Evolutionary conservation across 53 echinoderm and acorn worm genomes (phyloP), one percentile per base, ranked within the genome.

Genomic region (Mesocentrotus franciscanus): DNA sequence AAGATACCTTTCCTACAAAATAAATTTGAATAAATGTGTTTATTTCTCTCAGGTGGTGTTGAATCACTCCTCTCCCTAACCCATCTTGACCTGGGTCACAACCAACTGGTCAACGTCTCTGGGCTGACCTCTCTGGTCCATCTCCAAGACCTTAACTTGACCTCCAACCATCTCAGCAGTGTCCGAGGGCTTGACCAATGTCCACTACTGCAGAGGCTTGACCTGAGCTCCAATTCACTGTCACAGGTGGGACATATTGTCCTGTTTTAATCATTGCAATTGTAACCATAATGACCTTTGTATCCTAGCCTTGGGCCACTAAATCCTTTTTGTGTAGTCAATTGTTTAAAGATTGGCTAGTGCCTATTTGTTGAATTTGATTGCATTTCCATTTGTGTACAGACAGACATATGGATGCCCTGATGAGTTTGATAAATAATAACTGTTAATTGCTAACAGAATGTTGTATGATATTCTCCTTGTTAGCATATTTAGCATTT

Each of bases 131-230:
- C 95, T 2, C 78, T 97, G 49, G 96, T 96, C 57, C 94, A 95
- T 59, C 95, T 98, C 27, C 96, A 95, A 79, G 95, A 96, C 58
- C 96, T 98, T 81, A 94, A 96, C 95, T 79, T 97, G 18, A 96
- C 97, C 56, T 89, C 95, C 32, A 98, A 98, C 81, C 99, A 98
- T 76, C 97, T 98, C 61, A 96, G 97, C 60, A 93, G 56, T 32
- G 95, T 97, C 24, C 95, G 96, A 42, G 96, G 95, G 49, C 93
- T 98, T 35, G 92, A 96, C 10, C 96, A 96, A 10, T 98, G 99
- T 71, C 96, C 97, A 49, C 96, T 98, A 62, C 92, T 98, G 20
- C 94, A 96, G 90, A 95, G 87, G 24, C 91, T 98, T 70, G 96
- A 98, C 71, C 84, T 98, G 24, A 91, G 96, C 89, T 92, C 96